Conservation (phyloP, 2,797 vertebrate species). For the Yasuhikotakia modesta region DNA sequence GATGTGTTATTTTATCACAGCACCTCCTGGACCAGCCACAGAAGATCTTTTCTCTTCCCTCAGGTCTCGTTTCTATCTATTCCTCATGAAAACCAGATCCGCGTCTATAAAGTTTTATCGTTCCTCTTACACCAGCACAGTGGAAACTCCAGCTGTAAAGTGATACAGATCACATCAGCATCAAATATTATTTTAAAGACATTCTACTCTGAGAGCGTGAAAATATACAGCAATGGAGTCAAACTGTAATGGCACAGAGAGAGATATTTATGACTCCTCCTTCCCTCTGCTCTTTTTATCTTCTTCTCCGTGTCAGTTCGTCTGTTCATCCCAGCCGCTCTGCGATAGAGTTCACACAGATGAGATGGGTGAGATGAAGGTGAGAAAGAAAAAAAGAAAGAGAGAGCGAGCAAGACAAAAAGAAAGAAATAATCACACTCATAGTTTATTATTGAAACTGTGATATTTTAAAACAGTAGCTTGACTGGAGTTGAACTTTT, state of each 20-base stretch:
- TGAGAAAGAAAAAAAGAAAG: too few species aligned
- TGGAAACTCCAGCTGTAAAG: slow-evolving; percentile 36
- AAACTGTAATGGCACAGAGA: background rate
- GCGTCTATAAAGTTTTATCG: slow-evolving; percentile 43
- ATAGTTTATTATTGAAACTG: too few species aligned
- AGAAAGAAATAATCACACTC: too few species aligned
- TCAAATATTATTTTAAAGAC: slow-evolving; percentile 43
- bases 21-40: slow-evolving; percentile 30
- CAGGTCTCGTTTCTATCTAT: slow-evolving; percentile 26
- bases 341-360: slow-evolving; percentile 26
- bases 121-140: slow-evolving; percentile 20
- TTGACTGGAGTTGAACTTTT: too few species aligned
- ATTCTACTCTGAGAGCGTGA: slow-evolving; percentile 26
- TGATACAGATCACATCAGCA: slow-evolving; percentile 40
- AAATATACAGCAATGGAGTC: slow-evolving; percentile 30
- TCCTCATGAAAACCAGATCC: slow-evolving; percentile 43
- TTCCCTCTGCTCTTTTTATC: slow-evolving; percentile 20
- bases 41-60: slow-evolving; percentile 28
- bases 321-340: slow-evolving; percentile 39
- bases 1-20: slow-evolving; percentile 36
- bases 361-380: slow-evolving; percentile 3
- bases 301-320: slow-evolving; percentile 6
- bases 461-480: too few species aligned
- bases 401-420: too few species aligned
- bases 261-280: slow-evolving; percentile 30